Conservation (phyloP, 92 coral and sea anemone genomes). For the Metridium senile region DNA sequence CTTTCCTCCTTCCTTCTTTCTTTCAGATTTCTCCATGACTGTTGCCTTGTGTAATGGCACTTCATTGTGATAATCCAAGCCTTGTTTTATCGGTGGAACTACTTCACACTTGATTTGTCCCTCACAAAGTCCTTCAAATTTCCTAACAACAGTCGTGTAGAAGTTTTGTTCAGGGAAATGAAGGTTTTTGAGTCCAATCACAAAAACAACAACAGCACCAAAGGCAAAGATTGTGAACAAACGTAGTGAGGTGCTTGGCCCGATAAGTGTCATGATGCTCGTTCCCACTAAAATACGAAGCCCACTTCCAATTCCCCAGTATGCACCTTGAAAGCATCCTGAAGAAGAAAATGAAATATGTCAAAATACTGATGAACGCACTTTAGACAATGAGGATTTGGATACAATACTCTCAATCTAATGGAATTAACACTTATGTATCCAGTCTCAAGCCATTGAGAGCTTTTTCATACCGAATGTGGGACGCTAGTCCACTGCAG, state of each 20-base stretch:
- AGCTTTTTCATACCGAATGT: no score
- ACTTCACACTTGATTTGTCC: constrained; percentile 30
- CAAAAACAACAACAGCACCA: constrained; percentile 48
- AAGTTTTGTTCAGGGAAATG: constrained; percentile 63
- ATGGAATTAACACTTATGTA: no score
- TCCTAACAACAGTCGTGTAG: constrained; percentile 51
- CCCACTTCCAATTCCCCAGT: constrained; percentile 77
- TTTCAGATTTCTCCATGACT: constrained; percentile 6
- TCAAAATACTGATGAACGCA: background rate
- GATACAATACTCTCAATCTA: no score
- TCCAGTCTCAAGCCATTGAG: no score
- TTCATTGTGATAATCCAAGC: constrained; percentile 3
- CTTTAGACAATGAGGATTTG: no score
- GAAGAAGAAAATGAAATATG: background rate
- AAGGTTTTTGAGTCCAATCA: constrained; percentile 66
- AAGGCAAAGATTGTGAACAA: constrained; percentile 72
- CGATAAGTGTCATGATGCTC: constrained; percentile 55
- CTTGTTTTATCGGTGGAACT: constrained; percentile 27
- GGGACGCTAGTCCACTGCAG: no score
- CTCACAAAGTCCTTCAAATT: constrained; percentile 9
- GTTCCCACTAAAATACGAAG: constrained; percentile 69
- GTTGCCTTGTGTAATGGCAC: background rate
- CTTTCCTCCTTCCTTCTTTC: constrained; percentile 21
- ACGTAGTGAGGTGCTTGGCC: constrained; percentile 76
- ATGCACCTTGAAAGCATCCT: constrained; percentile 78